phyloP scores from a whole-genome alignment of 2,113 vertebrate species.

The Paraplagusia blochii region DNA sequence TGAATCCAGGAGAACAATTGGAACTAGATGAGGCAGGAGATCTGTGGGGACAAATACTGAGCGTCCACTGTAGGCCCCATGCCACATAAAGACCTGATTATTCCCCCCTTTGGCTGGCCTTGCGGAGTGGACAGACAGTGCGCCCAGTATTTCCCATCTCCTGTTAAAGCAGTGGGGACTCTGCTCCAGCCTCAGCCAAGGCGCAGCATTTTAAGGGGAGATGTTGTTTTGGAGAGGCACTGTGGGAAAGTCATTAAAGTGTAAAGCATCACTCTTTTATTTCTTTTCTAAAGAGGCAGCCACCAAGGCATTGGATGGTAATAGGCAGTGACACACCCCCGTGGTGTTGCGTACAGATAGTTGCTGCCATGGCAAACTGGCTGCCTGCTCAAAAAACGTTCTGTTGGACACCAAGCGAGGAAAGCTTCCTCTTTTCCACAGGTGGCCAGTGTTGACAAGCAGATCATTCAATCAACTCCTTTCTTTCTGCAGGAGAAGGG shows the following conservation, averaged over 20 bases:
- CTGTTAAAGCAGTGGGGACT: conserved; percentile 55
- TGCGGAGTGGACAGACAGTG: conserved; percentile 65
- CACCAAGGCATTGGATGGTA: conserved; percentile 52
- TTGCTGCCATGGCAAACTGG: conserved; percentile 63
- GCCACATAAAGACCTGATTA: conserved; percentile 75
- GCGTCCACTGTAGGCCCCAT: conserved; percentile 62
- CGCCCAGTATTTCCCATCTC: conserved; percentile 69
- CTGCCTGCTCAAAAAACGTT: conserved; percentile 8
- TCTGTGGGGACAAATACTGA: conserved; percentile 51
- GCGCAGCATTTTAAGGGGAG: conserved; percentile 57
- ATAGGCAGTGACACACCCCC: conserved; percentile 70
- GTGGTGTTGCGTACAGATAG: conserved; percentile 32
- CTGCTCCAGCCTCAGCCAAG: conserved; percentile 46
- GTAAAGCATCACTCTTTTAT: conserved; percentile 72
- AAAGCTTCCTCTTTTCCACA: conserved; percentile 53
- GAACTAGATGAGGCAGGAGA: conserved; percentile 31
- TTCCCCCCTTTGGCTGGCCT: conserved; percentile 59
- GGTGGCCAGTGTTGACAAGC: conserved; percentile 53
- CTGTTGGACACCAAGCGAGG: conserved; percentile 25
- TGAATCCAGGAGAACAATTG: conserved; percentile 51
- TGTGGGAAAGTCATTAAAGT: conserved; percentile 83
- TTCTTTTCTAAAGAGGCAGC: conserved; percentile 58
- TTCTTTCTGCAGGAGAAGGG: conserved; percentile 27
- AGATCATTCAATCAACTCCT: conserved; percentile 35
- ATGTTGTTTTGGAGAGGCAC: conserved; percentile 63